Evolutionary conservation across 2,113 vertebrate species (phyloP).

Genomic region (Gadus macrocephalus): DNA sequence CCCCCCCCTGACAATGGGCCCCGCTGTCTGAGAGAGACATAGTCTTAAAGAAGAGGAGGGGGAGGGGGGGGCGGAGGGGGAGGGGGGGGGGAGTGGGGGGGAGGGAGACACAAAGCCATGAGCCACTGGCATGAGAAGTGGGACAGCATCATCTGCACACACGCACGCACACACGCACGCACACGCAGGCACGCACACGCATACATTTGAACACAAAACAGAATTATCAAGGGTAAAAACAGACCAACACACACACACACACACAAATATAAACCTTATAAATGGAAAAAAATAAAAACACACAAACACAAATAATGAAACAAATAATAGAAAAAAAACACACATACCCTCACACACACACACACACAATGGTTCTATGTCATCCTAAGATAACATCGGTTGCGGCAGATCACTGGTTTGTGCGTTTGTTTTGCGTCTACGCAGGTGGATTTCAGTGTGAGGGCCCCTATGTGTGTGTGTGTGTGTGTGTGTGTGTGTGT

Average conservation of each 20-base stretch:
- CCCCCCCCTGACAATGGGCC: slow-evolving; percentile 46
- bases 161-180: background rate
- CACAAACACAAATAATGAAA: slow-evolving; percentile 15
- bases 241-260: slow-evolving; percentile 10
- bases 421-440: too few relatives aligned
- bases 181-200: too few relatives aligned
- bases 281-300: background rate
- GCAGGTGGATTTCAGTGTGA: too few relatives aligned
- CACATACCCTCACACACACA: background rate
- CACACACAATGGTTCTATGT: too few relatives aligned
- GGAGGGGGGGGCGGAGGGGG: background rate
- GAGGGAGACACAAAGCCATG: too few relatives aligned
- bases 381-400: too few relatives aligned
- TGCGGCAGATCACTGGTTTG: too few relatives aligned
- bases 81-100: too few relatives aligned
- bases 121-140: too few relatives aligned
- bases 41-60: slow-evolving; percentile 12
- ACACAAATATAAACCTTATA: background rate
- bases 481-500: slow-evolving; percentile 2
- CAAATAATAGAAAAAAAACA: slow-evolving; percentile 5
- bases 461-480: background rate
- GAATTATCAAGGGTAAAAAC: too few relatives aligned
- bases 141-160: background rate
- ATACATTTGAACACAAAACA: too few relatives aligned
- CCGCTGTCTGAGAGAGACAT: slow-evolving; percentile 49